Conservation (phyloP, 2,888 invertebrate species). For the Sussaba pulchella region DNA sequence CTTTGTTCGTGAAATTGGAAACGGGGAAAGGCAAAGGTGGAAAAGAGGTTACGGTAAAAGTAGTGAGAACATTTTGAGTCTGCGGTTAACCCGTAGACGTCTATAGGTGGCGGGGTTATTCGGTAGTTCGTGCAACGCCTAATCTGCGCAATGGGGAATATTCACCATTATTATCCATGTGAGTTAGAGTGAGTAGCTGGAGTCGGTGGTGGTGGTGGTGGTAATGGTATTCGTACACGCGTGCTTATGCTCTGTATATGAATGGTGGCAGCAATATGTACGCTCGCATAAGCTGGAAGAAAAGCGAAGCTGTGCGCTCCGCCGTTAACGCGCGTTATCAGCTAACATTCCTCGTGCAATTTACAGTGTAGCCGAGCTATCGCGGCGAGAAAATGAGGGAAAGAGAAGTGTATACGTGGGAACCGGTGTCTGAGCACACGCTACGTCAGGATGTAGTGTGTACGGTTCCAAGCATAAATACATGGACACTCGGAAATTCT, state of each 20-base stretch:
- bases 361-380: constrained; percentile 53
- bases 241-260: not conserved
- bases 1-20: constrained; percentile 30
- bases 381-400: constrained; percentile 23
- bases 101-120: constrained; percentile 12
- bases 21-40: not conserved
- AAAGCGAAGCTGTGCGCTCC: constrained; percentile 55
- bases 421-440: constrained; percentile 62
- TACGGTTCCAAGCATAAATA: constrained; percentile 39
- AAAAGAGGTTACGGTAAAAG: not conserved
- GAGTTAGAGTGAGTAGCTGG: constrained; percentile 26
- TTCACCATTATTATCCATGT: constrained; percentile 55
- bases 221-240: constrained; percentile 20
- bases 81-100: constrained; percentile 7
- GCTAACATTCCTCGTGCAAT: constrained; percentile 67
- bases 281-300: constrained; percentile 53
- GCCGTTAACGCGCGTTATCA: constrained; percentile 66
- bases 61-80: not conserved
- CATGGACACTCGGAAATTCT: constrained; percentile 44
- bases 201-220: no score
- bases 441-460: constrained; percentile 34
- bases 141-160: constrained; percentile 56
- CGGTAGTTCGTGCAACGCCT: constrained; percentile 41
- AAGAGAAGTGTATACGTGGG: constrained; percentile 62
- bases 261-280: constrained; percentile 23